phyloP scores from a whole-genome alignment of 1,140 invertebrate genomes.

The Brachionus plicatilis region DNA sequence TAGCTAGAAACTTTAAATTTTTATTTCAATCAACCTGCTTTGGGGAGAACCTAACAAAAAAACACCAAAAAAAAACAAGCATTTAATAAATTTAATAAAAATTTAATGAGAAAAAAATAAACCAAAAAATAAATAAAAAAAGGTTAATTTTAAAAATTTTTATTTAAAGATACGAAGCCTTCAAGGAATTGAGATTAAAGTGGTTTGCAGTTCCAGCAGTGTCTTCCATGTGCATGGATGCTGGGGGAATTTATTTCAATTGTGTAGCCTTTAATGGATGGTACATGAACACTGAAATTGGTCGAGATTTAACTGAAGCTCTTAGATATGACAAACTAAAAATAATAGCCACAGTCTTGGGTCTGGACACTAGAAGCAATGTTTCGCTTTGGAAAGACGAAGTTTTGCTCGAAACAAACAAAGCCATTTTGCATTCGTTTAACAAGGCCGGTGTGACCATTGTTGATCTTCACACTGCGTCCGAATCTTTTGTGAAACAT shows the following conservation, averaged over 20 bases:
- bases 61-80: too few species aligned
- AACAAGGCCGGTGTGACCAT: slow-evolving; percentile 81
- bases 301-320: slow-evolving; percentile 76
- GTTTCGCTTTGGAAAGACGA: slow-evolving; percentile 86
- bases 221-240: slow-evolving; percentile 82
- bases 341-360: slow-evolving; percentile 77
- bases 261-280: slow-evolving; percentile 89
- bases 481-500: slow-evolving; percentile 91
- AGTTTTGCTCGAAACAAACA: slow-evolving; percentile 79
- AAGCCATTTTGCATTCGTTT: slow-evolving; percentile 84
- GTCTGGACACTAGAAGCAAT: slow-evolving; percentile 73
- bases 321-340: slow-evolving; percentile 80
- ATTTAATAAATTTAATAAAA: too few species aligned
- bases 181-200: slow-evolving; percentile 73
- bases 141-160: too few species aligned
- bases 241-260: slow-evolving; percentile 87
- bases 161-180: slow-evolving; percentile 64
- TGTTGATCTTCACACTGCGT: slow-evolving; percentile 89
- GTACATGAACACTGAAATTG: slow-evolving; percentile 96
- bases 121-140: too few species aligned
- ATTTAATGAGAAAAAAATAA: too few species aligned
- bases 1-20: too few species aligned
- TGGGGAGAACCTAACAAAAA: too few species aligned
- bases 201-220: slow-evolving; percentile 85
- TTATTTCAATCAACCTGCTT: too few species aligned